Evolutionary conservation across 92 coral and sea anemone genomes (phyloP), one percentile per base, ranked within the genome.

Genomic region (Epizoanthus illoricatus): DNA sequence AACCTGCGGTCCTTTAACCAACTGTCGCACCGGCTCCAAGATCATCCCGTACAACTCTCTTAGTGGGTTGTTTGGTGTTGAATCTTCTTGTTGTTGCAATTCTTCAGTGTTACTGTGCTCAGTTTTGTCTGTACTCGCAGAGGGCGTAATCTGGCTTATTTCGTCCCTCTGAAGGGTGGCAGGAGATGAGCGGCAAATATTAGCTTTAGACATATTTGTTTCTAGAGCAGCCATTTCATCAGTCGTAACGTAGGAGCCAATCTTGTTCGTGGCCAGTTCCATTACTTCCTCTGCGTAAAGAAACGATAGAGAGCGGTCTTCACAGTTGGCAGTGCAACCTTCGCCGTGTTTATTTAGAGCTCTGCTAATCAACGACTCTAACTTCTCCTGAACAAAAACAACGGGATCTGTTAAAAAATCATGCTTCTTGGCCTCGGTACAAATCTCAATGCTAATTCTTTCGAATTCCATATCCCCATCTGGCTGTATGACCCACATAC

Each of bases 241-340:
- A 52, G 15, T 9, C 56, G 10, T 52, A 10, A 21, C 13, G 4
- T 19, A 4, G 36, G 69, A 64, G 9, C 28, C 13, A n/a, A 7
- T 5, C 13, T 19, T n/a, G 41, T 23, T 9, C 40, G 23, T 23
- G 13, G 4, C 10, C 13, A 6, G 69, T 23, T 64, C 36, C 69
- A 3, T 6, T 11, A 5, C 23, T 18, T 64, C 69, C 13, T 23
- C 69, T 18, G 23, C 28, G 28, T 64, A 64, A n/a, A 64, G 33
- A 18, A n/a, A 64, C 28, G 69, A 18, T 28, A 64, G 33, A 19
- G 86, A 83, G 21, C 86, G 86, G 61, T 83, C 80, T 40, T 83
- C 80, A 17, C 86, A 83, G 3, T 16, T 72, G 5, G 40, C 33
- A 7, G 5, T 61, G 66, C 3, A 36, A 45, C 56, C 49, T 12